Evolutionary conservation across 2,888 invertebrate genomes (phyloP).

Genomic region (Saturnia japonica): DNA sequence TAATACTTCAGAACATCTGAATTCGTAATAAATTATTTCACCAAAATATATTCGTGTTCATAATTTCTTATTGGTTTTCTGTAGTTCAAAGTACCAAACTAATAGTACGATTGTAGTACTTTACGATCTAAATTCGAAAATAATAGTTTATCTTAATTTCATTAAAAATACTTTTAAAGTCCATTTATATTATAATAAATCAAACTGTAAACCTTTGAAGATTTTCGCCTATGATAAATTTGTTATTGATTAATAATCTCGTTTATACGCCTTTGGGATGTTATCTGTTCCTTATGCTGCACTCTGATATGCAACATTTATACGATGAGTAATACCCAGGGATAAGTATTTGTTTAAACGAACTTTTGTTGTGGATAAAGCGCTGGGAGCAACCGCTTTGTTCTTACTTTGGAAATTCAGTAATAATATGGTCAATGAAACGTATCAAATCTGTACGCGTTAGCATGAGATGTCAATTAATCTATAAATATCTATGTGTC

Average conservation of each 20-base stretch:
- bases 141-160: neutral
- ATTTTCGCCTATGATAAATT: neutral
- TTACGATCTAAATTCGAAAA: no score
- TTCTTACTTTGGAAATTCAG: conserved; percentile 3
- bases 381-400: conserved; percentile 11
- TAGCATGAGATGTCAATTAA: no score
- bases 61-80: no score
- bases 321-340: conserved; percentile 41
- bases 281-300: conserved; percentile 33
- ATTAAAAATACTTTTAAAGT: neutral
- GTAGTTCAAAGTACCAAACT: no score
- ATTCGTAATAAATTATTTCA: no score
- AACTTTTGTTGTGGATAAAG: conserved; percentile 23
- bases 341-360: conserved; percentile 34
- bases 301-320: conserved; percentile 36
- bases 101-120: no score
- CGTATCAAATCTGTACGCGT: no score
- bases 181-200: neutral
- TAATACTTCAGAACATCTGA: no score
- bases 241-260: conserved; percentile 15
- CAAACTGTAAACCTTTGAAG: conserved; percentile 14
- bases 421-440: neutral
- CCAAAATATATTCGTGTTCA: no score
- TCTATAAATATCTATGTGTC: no score
- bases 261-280: conserved; percentile 36